Evolutionary conservation across 1,140 invertebrate species (phyloP), one percentile per base, ranked within the genome.

Genomic region (Ceratina japonica): DNA sequence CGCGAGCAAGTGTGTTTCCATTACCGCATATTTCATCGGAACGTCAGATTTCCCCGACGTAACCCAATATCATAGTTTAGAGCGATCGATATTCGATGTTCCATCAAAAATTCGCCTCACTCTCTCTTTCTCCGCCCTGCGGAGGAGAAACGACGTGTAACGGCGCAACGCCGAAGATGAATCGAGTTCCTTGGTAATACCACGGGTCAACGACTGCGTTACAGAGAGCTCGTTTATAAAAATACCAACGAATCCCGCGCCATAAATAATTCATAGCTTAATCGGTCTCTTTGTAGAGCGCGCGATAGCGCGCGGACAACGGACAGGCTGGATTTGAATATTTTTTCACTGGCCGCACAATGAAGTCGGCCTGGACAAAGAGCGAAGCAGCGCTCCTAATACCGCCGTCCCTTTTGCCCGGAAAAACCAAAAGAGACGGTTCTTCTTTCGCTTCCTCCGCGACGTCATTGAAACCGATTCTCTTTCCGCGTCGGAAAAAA

Each of bases 191-290:
- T 27, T 8, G 4, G 31, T 24, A 49, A 56, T 31, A 27, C 51
- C 18, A 54, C 51, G 65, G 22, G 18, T 20, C 49, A 68, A 54
- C 65, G 56, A 59, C 37, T 59, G 22, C 31, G 69, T 59, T 71
- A 71, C 54, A 24, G 54, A 24, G 54, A 31, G 12, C 69, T 71
- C 69, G 69, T 59, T 62, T 71, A 77, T 62, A 59, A 54, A 81
- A 84, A 77, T 85, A 77, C 27, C n/a, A n/a, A 74, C 51, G 63
- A 75, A 71, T 18, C 54, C 65, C n/a, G n/a, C 7, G 18, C 18
- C 63, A 82, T 85, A 81, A 86, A 86, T 86, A 76, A 82, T 85
- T 82, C 84, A 82, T 82, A 77, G n/a, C 66, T 85, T 82, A 86
- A 86, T 85, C 80, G 80, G 51, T 56, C 68, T 24, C 61, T 72